phyloP scores from a whole-genome alignment of 2,797 vertebrate species.

The Coracias cyanogaster region DNA sequence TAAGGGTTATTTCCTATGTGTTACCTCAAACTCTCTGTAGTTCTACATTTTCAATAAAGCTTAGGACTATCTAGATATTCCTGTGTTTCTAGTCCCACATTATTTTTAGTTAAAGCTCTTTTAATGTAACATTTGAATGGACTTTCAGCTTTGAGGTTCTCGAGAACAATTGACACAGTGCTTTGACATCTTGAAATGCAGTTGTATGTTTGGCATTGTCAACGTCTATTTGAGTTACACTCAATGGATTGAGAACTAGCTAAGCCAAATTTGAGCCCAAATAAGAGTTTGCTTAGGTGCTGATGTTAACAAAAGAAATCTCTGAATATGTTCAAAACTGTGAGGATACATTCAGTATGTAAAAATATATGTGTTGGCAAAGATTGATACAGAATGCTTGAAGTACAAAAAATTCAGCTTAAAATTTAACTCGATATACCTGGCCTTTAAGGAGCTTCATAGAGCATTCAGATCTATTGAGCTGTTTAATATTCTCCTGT shows the following conservation, averaged over 20 bases:
- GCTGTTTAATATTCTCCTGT: background rate
- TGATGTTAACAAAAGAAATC: background rate
- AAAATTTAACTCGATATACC: background rate
- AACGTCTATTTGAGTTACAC: background rate
- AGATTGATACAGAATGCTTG: background rate
- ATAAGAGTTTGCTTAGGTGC: background rate
- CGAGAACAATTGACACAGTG: accelerated
- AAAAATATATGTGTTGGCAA: background rate
- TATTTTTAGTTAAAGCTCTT: background rate
- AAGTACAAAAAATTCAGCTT: background rate
- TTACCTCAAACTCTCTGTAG: background rate
- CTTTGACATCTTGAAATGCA: background rate
- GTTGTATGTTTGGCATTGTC: background rate
- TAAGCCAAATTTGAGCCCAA: background rate
- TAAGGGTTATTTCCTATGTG: background rate
- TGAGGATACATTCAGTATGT: background rate
- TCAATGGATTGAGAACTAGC: background rate
- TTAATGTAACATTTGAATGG: background rate
- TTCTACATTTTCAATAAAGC: background rate
- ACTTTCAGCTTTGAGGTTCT: background rate
- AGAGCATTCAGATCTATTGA: background rate
- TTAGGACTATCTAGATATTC: background rate
- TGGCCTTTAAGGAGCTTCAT: background rate
- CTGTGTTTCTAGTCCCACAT: background rate
- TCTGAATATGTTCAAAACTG: background rate